These are phyloP conservation scores for Colletes collaris DNA, from an alignment of 2,888 invertebrate genomes.

Conservation along the genomic window DNA sequence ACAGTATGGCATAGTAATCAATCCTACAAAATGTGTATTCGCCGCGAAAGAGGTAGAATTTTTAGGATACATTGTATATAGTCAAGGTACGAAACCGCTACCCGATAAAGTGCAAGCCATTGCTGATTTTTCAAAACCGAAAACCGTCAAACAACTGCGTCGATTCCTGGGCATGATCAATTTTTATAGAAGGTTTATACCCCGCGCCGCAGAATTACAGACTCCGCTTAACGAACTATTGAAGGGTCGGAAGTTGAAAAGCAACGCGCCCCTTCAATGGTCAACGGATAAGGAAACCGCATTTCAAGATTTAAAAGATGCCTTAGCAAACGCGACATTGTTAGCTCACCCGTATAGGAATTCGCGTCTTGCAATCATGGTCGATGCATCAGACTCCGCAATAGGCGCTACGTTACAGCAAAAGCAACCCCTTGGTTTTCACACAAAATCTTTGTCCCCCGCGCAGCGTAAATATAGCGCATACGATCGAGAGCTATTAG, in stretches of 20 bases:
- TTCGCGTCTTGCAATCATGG: too few relatives aligned
- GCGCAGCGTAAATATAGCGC: not conserved
- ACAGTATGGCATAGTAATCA: not conserved
- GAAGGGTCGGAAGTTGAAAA: too few relatives aligned
- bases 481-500: conserved; percentile 13
- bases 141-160: not conserved
- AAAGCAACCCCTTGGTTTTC: not conserved
- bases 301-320: too few relatives aligned
- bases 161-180: too few relatives aligned
- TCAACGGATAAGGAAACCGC: too few relatives aligned
- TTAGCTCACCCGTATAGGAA: too few relatives aligned
- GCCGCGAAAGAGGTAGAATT: not conserved
- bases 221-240: too few relatives aligned
- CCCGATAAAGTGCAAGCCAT: conserved; percentile 1
- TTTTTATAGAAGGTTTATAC: too few relatives aligned
- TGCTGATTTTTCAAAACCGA: not conserved
- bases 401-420: not conserved
- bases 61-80: not conserved
- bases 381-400: too few relatives aligned
- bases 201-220: too few relatives aligned
- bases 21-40: conserved; percentile 17
- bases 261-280: too few relatives aligned
- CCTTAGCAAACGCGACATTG: too few relatives aligned
- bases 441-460: not conserved
- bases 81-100: conserved; percentile 1